Evolutionary conservation across 2,113 vertebrate species (phyloP).

Genomic region (Otocyon megalotis): DNA sequence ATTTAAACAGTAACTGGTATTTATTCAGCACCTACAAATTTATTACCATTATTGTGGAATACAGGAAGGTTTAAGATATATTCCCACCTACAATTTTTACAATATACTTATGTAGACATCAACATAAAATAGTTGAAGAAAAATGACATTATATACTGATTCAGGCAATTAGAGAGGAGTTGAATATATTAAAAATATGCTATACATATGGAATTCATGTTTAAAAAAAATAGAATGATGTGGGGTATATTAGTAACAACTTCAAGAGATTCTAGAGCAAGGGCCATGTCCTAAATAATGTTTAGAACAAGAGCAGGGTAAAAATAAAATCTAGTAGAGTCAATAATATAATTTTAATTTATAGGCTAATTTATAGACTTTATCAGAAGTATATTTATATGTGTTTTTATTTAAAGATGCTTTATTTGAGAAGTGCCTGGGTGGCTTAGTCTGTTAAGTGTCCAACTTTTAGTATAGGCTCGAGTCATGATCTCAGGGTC

Average conservation of each 20-base stretch:
- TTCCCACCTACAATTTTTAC: background rate
- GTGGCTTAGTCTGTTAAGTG: background rate
- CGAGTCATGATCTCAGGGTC: background rate
- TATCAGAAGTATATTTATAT: background rate
- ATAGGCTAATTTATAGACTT: background rate
- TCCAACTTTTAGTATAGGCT: background rate
- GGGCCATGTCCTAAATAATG: rapidly evolving
- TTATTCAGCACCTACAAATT: background rate
- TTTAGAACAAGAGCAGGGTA: background rate
- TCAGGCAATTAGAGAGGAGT: background rate
- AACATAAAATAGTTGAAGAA: background rate
- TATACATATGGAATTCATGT: background rate
- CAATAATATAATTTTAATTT: background rate
- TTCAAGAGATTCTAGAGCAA: background rate
- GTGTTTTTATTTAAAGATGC: background rate
- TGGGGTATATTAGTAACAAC: background rate
- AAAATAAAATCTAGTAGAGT: background rate
- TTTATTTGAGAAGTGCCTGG: background rate
- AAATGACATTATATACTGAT: background rate
- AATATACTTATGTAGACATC: background rate
- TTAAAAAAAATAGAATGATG: background rate
- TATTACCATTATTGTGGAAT: background rate
- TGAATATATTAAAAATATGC: background rate
- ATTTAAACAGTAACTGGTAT: background rate
- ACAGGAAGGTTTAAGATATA: background rate